These are phyloP conservation scores for Mesembrinibis cayennensis DNA, from an alignment of 2,113 vertebrate species.

Conservation along the genomic window DNA sequence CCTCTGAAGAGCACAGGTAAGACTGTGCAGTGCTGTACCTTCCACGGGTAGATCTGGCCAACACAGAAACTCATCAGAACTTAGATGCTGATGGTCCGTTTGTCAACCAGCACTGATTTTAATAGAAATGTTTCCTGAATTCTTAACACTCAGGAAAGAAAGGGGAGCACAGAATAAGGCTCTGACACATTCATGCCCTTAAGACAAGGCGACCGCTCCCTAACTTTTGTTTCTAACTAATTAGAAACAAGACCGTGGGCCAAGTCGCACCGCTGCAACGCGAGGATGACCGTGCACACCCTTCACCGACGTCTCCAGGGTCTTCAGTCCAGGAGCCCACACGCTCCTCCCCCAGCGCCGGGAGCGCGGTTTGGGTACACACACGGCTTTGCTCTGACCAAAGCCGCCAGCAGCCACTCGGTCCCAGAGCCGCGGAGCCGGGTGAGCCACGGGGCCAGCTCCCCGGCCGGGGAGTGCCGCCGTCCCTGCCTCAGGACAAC, in stretches of 20 bases:
- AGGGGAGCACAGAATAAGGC: not conserved
- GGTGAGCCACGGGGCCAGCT: not conserved
- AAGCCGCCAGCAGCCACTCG: not conserved
- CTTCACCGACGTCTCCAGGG: accelerated
- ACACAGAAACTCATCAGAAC: not conserved
- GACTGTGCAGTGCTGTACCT: accelerated
- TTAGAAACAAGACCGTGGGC: not conserved
- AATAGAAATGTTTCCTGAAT: accelerated
- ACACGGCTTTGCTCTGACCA: not conserved
- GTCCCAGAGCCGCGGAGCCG: not conserved
- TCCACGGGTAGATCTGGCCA: not conserved
- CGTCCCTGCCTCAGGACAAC: not conserved
- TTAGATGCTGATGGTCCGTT: accelerated
- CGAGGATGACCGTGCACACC: accelerated
- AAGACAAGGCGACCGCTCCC: not conserved
- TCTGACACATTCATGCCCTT: not conserved
- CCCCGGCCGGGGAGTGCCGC: accelerated
- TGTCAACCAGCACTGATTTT: not conserved
- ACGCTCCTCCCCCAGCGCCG: accelerated
- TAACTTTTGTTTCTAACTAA: not conserved
- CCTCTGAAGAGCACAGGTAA: not conserved
- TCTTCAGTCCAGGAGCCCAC: not conserved
- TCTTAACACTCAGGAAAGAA: not conserved
- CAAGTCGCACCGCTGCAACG: accelerated
- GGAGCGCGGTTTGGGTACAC: not conserved